Evolutionary conservation across 2,797 vertebrate genomes (phyloP).

Genomic region (Simalia tracyae): DNA sequence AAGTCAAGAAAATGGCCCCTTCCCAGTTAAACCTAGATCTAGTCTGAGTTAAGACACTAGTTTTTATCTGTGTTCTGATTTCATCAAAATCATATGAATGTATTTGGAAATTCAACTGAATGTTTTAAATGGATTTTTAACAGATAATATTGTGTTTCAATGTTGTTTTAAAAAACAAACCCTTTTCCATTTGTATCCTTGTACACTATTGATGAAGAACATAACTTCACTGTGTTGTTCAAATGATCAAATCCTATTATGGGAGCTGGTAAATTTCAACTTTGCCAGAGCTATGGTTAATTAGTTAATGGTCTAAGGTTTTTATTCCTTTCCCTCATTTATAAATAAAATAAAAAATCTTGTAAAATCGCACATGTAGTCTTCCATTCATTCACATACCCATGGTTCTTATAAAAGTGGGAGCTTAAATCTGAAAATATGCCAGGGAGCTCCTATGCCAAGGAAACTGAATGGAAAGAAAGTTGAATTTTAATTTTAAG

Average conservation of each 20-base stretch:
- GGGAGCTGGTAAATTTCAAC: not conserved
- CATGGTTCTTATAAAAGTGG: not conserved
- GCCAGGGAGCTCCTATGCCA: not conserved
- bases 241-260: not conserved
- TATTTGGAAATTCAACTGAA: not conserved
- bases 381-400: not conserved
- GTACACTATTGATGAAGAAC: not conserved
- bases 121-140: conserved; percentile 17
- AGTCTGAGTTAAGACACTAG: conserved; percentile 53
- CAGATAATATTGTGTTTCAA: not conserved
- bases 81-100: conserved; percentile 22
- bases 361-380: not conserved
- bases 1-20: conserved; percentile 48
- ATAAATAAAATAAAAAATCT: not conserved
- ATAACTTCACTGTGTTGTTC: not conserved
- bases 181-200: not conserved
- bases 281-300: not conserved
- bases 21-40: conserved; percentile 54
- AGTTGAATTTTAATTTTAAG: not conserved
- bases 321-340: not conserved
- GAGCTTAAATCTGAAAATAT: not conserved
- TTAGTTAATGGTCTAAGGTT: not conserved
- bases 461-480: not conserved
- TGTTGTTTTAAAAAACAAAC: not conserved
- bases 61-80: conserved; percentile 50